Evolutionary conservation across 2,113 vertebrate genomes (phyloP).

Genomic region (Hypomesus transpacificus): DNA sequence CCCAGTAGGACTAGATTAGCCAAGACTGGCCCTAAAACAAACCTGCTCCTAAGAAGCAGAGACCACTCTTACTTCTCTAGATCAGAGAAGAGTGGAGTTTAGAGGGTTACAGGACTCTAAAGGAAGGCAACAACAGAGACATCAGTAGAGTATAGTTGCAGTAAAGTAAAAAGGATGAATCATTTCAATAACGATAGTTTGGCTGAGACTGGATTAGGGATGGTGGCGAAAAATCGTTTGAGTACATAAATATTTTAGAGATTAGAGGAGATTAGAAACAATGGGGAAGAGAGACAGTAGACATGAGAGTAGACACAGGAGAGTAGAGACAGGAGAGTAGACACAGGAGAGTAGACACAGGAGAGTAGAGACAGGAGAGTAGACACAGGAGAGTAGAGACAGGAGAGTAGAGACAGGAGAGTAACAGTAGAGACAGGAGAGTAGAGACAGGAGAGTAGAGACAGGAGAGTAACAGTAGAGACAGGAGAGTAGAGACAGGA

Average conservation of each 20-base stretch:
- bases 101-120: no score
- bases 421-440: slow-evolving; percentile 7
- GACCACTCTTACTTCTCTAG: no score
- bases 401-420: neutral
- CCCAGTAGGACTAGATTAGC: no score
- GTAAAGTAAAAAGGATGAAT: neutral
- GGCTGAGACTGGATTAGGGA: neutral
- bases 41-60: no score
- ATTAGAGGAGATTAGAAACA: neutral
- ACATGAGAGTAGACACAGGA: slow-evolving; percentile 1
- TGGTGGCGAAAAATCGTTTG: neutral
- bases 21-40: no score
- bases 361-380: neutral
- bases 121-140: no score
- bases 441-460: neutral
- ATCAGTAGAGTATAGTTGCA: no score
- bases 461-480: neutral
- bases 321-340: slow-evolving; percentile 4
- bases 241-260: neutral
- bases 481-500: neutral
- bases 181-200: neutral
- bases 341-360: neutral
- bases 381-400: no score
- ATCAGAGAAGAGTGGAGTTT: no score
- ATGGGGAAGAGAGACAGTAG: neutral